phyloP scores from a whole-genome alignment of 2,888 invertebrate species.

The Trichacis sp. region DNA sequence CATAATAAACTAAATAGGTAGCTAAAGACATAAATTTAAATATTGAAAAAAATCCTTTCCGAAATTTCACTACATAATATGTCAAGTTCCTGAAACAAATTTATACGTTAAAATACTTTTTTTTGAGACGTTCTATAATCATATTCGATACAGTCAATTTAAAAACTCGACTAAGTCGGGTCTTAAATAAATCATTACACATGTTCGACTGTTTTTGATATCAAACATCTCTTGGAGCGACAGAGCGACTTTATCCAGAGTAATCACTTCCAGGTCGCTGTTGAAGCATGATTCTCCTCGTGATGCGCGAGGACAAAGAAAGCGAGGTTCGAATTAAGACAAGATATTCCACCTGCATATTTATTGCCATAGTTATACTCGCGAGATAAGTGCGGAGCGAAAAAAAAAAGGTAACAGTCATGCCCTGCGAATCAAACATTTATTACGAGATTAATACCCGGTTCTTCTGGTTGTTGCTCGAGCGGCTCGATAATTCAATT shows the following conservation, averaged over 20 bases:
- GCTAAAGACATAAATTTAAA: no score
- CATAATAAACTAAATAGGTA: no score
- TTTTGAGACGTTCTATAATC: no score
- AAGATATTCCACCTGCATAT: constrained; percentile 2
- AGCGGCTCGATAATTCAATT: constrained; percentile 5
- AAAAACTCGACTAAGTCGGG: no score
- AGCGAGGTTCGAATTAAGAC: constrained; percentile 4
- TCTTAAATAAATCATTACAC: no score
- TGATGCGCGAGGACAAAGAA: neutral
- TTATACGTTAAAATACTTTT: no score
- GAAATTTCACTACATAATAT: neutral
- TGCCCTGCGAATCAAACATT: constrained; percentile 4
- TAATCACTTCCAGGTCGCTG: neutral
- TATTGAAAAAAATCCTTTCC: no score
- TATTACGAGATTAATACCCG: constrained; percentile 7
- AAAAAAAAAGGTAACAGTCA: constrained; percentile 4
- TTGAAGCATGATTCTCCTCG: neutral
- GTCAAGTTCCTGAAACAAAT: neutral
- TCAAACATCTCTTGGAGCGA: neutral
- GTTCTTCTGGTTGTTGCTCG: constrained; percentile 6
- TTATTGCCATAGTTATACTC: constrained; percentile 2
- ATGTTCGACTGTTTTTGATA: neutral
- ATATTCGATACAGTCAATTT: no score
- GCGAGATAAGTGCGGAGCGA: neutral
- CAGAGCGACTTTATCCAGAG: neutral